phyloP scores from a whole-genome alignment of 2,113 vertebrate genomes.

The Corythaeola cristata region DNA sequence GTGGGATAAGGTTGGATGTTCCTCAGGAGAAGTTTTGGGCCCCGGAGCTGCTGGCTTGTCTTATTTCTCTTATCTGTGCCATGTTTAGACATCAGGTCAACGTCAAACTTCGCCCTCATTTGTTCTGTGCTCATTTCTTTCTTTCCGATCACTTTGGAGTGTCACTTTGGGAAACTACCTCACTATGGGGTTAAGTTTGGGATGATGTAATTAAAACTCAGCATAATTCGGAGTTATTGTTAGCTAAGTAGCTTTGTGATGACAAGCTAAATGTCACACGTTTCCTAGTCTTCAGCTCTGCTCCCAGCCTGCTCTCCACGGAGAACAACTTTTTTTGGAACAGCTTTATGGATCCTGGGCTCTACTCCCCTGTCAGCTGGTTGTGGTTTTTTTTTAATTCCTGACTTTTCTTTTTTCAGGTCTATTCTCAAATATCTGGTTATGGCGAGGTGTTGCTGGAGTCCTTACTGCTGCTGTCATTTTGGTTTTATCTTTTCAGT shows the following conservation, averaged over 20 bases:
- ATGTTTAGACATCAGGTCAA: background rate
- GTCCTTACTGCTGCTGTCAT: background rate
- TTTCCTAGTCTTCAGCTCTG: background rate
- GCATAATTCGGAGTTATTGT: background rate
- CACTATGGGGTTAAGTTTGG: background rate
- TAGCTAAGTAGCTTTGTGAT: background rate
- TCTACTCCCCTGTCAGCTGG: background rate
- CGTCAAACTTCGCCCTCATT: no score
- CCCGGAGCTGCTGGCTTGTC: background rate
- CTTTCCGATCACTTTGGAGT: background rate
- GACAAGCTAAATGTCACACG: background rate
- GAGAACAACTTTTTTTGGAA: background rate
- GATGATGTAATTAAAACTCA: background rate
- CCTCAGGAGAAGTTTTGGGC: background rate
- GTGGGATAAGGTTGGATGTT: background rate
- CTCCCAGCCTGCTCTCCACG: background rate
- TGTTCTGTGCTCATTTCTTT: background rate
- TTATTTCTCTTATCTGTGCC: background rate
- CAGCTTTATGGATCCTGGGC: background rate
- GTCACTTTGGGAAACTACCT: background rate
- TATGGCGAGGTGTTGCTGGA: background rate
- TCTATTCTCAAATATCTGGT: background rate
- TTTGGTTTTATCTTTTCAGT: slow-evolving; percentile 13
- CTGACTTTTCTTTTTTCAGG: background rate
- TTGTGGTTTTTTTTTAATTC: background rate